Evolutionary conservation across 2,797 vertebrate genomes (phyloP).

Genomic region (Chiroxiphia lanceolata): DNA sequence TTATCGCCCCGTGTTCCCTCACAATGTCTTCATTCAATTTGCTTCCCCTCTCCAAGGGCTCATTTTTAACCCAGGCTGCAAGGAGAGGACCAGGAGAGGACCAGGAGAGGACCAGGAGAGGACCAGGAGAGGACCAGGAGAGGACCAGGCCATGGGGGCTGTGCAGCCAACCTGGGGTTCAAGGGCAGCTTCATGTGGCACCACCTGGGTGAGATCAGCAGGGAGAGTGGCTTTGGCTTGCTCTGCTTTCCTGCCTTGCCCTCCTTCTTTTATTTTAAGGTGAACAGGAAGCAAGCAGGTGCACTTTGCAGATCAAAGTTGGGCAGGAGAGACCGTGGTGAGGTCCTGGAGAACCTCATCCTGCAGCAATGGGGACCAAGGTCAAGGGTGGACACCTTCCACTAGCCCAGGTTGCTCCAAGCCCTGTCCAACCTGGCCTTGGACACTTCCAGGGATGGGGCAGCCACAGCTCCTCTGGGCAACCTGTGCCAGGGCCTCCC

Average conservation of each 20-base stretch:
- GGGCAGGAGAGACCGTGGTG: background rate
- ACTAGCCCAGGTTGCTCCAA: background rate
- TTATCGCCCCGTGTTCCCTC: slow-evolving; percentile 24
- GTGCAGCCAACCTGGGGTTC: slow-evolving; percentile 34
- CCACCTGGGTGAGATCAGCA: slow-evolving; percentile 42
- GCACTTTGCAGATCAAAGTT: background rate
- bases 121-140: background rate
- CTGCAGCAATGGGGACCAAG: rapidly evolving
- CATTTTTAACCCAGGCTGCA: slow-evolving; percentile 46
- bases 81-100: background rate
- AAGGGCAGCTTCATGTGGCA: background rate
- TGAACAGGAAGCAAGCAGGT: background rate
- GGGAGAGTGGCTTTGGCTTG: background rate
- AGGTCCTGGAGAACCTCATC: background rate
- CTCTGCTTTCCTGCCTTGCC: background rate
- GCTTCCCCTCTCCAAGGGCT: slow-evolving; percentile 40
- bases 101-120: background rate
- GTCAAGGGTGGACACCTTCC: background rate
- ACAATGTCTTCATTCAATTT: slow-evolving; percentile 67
- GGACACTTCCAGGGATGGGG: background rate
- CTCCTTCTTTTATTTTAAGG: background rate
- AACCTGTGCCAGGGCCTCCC: background rate
- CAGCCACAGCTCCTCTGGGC: background rate
- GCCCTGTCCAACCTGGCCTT: background rate
- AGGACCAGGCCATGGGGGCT: background rate